These are phyloP conservation scores for Paramacrobiotus metropolitanus DNA, from an alignment of 1,140 invertebrate genomes.

Conservation along the genomic window DNA sequence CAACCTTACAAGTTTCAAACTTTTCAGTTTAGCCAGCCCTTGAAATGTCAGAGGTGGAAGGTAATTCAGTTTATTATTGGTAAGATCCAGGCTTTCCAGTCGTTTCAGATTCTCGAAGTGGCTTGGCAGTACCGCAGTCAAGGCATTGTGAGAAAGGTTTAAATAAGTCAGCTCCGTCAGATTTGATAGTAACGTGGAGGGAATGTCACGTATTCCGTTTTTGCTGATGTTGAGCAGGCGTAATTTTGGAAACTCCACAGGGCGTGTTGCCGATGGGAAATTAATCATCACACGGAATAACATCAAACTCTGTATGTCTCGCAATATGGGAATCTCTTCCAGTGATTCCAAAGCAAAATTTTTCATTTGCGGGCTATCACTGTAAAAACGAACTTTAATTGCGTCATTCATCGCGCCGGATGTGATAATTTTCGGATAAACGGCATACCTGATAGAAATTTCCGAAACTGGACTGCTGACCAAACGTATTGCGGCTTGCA, in stretches of 20 bases:
- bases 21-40: background rate
- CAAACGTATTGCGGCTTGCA: background rate
- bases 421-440: background rate
- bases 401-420: background rate
- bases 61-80: conserved; percentile 1
- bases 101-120: background rate
- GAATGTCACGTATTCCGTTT: background rate
- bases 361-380: background rate
- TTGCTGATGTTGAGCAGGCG: background rate
- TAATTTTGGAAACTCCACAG: background rate
- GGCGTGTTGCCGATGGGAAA: background rate
- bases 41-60: background rate
- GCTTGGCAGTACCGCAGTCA: background rate
- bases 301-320: background rate
- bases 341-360: background rate
- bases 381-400: background rate
- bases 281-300: background rate
- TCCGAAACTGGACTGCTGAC: too few species aligned
- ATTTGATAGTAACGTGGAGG: background rate
- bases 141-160: background rate
- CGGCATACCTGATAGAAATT: background rate
- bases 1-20: background rate
- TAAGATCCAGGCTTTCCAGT: background rate
- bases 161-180: conserved; percentile 1
- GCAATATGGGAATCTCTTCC: background rate